A percentile compares a stretch with the other conserved stretches of the same genome.
Conservation (phyloP, 2,113 vertebrate genomes). For the Epinephelus lanceolatus region DNA sequence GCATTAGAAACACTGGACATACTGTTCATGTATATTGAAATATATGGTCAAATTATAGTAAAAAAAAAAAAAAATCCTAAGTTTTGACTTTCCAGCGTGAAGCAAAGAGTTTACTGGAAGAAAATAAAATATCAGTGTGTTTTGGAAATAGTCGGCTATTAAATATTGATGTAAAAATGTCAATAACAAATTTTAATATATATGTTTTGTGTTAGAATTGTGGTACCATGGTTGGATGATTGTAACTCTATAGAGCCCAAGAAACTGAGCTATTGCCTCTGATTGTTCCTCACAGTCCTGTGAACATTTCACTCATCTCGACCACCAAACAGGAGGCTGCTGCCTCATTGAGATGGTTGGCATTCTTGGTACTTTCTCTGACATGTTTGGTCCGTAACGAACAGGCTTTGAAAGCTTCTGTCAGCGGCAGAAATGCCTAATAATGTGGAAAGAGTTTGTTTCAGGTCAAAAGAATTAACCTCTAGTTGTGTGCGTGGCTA, state of each 20-base stretch:
- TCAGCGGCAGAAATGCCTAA: slow-evolving; percentile 75
- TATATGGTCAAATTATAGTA: too few species aligned
- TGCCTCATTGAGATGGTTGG: slow-evolving; percentile 60
- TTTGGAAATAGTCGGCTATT: neutral
- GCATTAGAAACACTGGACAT: too few species aligned
- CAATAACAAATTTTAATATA: too few species aligned
- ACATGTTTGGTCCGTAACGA: slow-evolving; percentile 77
- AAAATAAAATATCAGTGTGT: neutral
- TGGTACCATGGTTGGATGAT: neutral
- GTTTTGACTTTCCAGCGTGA: neutral
- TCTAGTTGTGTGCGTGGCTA: slow-evolving; percentile 71
- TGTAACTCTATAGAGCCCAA: neutral
- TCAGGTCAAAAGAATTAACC: slow-evolving; percentile 84
- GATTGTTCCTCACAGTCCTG: neutral
- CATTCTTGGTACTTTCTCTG: slow-evolving; percentile 72
- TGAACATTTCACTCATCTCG: slow-evolving; percentile 39
- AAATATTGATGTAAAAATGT: neutral
- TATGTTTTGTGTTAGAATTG: neutral
- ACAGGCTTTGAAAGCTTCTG: slow-evolving; percentile 78
- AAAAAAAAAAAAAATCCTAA: too few species aligned
- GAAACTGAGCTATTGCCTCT: slow-evolving; percentile 1
- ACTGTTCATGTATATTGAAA: too few species aligned
- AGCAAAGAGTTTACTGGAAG: neutral
- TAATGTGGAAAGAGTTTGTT: slow-evolving; percentile 74
- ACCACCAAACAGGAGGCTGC: slow-evolving; percentile 51